phyloP scores from a whole-genome alignment of 1,140 invertebrate species.

The Dendroctonus valens region DNA sequence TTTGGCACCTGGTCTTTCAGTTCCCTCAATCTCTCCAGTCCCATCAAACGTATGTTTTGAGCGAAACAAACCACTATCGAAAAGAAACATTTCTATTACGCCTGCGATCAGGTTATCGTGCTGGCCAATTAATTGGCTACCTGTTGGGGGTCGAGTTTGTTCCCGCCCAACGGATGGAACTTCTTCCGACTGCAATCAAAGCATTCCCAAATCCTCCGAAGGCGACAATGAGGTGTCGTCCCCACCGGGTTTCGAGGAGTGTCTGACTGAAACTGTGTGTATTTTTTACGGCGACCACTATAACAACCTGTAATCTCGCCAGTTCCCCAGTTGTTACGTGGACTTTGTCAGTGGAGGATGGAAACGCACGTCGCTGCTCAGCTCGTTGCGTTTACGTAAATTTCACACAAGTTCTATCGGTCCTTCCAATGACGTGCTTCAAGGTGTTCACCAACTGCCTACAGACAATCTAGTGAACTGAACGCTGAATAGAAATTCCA shows the following conservation, averaged over 20 bases:
- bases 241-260: slow-evolving; percentile 1
- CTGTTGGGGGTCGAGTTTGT: neutral
- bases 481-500: neutral
- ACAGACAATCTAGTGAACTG: neutral
- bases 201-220: neutral
- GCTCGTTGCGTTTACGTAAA: neutral
- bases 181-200: neutral
- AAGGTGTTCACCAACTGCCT: neutral
- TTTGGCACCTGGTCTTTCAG: too few relatives aligned
- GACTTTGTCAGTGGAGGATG: slow-evolving; percentile 11
- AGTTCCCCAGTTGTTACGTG: slow-evolving; percentile 33
- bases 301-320: slow-evolving; percentile 41
- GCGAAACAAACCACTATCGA: too few relatives aligned
- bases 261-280: slow-evolving; percentile 21
- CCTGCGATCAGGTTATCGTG: neutral
- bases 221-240: slow-evolving; percentile 1
- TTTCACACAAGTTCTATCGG: slow-evolving; percentile 11
- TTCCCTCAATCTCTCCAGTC: too few relatives aligned
- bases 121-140: neutral
- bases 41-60: too few relatives aligned
- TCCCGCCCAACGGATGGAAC: neutral
- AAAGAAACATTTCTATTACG: too few relatives aligned
- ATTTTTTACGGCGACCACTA: slow-evolving; percentile 36
- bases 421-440: slow-evolving; percentile 19
- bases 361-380: slow-evolving; percentile 13